Evolutionary conservation across 2,797 vertebrate genomes (phyloP).

Genomic region (Acrocephalus scirpaceus): DNA sequence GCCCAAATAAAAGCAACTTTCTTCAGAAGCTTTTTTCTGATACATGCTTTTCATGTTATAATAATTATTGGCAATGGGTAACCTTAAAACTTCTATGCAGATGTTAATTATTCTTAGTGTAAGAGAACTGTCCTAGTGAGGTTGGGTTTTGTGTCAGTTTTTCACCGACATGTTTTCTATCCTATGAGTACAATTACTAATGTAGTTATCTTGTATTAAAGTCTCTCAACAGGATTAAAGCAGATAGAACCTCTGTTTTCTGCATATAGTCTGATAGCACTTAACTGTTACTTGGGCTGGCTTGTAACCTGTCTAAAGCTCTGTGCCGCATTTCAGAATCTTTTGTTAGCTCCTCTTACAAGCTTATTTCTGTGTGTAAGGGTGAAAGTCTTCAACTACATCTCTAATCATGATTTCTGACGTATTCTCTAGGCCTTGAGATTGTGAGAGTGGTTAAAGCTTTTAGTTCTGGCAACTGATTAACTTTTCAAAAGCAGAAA

Average conservation of each 20-base stretch:
- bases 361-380: background rate
- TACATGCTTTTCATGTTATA: background rate
- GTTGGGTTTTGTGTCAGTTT: background rate
- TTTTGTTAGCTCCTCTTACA: background rate
- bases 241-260: background rate
- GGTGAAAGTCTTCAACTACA: background rate
- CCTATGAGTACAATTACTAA: background rate
- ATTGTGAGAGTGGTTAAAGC: background rate
- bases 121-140: background rate
- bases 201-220: background rate
- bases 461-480: background rate
- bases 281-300: background rate
- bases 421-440: background rate
- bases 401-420: background rate
- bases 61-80: background rate
- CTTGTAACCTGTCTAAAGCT: background rate
- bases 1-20: constrained; percentile 19
- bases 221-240: background rate
- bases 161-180: background rate
- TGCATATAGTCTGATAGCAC: background rate
- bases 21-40: background rate
- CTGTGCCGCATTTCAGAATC: background rate
- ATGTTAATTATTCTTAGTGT: background rate
- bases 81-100: background rate
- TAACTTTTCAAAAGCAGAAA: background rate